Evolutionary conservation across 1,140 invertebrate species (phyloP).

Genomic region (Temnothorax nylanderi): DNA sequence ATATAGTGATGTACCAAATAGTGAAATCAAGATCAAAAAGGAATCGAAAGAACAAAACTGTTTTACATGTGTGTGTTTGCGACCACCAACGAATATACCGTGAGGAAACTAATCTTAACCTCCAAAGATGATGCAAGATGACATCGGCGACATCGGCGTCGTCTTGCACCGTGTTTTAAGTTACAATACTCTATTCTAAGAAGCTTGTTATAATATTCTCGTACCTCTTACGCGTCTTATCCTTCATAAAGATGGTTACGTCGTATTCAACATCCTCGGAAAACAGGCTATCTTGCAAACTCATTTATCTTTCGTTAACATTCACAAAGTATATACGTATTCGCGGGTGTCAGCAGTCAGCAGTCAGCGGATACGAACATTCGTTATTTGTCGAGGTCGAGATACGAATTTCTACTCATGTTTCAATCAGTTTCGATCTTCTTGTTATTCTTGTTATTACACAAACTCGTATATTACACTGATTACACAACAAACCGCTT

Average conservation of each 20-base stretch:
- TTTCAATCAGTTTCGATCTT: neutral
- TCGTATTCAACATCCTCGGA: constrained; percentile 82
- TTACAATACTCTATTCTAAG: neutral
- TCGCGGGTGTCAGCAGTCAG: neutral
- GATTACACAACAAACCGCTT: too few relatives aligned
- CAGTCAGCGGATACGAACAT: too few relatives aligned
- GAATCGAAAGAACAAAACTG: neutral
- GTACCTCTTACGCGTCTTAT: constrained; percentile 80
- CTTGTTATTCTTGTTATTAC: too few relatives aligned
- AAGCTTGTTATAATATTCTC: constrained; percentile 32
- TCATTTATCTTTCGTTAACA: constrained; percentile 77
- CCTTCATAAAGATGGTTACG: constrained; percentile 77
- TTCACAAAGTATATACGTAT: neutral
- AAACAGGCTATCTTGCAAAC: constrained; percentile 80
- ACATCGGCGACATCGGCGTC: too few relatives aligned
- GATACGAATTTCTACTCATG: too few relatives aligned
- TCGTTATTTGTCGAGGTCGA: too few relatives aligned
- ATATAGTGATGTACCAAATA: neutral
- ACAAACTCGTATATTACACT: too few relatives aligned
- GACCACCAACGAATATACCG: too few relatives aligned
- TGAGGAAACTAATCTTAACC: constrained; percentile 13
- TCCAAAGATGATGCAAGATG: too few relatives aligned
- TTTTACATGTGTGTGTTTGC: too few relatives aligned
- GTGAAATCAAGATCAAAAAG: neutral
- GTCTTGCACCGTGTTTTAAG: too few relatives aligned